Evolutionary conservation across 2,888 invertebrate genomes (phyloP).

Genomic region (Melipona bicolor): DNA sequence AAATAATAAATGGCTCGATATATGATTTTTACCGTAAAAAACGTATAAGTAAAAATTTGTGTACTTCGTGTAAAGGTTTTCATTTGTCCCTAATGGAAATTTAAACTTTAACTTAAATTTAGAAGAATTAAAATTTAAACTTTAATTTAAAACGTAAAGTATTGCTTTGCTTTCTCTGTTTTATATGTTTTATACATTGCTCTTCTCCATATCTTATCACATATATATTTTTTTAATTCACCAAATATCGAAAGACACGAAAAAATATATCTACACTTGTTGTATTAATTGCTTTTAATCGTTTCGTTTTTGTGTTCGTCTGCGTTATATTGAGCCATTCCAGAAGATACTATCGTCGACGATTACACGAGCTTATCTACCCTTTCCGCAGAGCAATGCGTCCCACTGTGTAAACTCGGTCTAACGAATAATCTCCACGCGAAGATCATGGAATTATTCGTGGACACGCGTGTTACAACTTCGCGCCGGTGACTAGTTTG

Average conservation of each 20-base stretch:
- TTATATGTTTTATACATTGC: too few species aligned
- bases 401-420: slow-evolving; percentile 42
- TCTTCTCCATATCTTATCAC: too few species aligned
- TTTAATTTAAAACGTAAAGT: too few species aligned
- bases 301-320: not conserved
- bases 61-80: too few species aligned
- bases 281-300: not conserved
- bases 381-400: slow-evolving; percentile 32
- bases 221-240: not conserved
- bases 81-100: too few species aligned
- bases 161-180: too few species aligned
- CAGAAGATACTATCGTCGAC: slow-evolving; percentile 35
- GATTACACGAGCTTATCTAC: slow-evolving; percentile 59
- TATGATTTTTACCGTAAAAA: not conserved
- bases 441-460: slow-evolving; percentile 25
- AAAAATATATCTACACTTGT: not conserved
- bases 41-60: too few species aligned
- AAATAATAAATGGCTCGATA: not conserved
- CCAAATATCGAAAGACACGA: not conserved
- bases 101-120: too few species aligned
- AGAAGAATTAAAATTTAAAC: too few species aligned
- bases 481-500: too few species aligned
- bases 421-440: slow-evolving; percentile 20
- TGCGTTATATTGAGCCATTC: slow-evolving; percentile 30
- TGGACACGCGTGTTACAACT: not conserved